Conservation (phyloP, 2,797 vertebrate genomes). For the Austrolebias charrua region DNA sequence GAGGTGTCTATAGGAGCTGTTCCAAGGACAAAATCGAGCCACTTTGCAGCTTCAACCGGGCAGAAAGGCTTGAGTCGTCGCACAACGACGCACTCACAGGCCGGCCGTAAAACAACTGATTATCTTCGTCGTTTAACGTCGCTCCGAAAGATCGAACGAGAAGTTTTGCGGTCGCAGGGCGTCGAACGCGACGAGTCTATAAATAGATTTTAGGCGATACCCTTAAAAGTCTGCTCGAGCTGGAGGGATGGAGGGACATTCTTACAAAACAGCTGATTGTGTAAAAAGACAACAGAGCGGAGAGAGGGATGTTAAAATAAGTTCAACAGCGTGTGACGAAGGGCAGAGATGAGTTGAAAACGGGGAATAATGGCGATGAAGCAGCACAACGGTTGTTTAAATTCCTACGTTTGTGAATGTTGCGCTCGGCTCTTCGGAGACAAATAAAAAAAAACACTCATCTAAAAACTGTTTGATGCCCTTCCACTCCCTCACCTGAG, state of each 20-base stretch:
- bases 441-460: constrained; percentile 55
- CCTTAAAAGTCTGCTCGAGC: constrained; percentile 71
- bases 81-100: no score
- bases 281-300: constrained; percentile 67
- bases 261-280: constrained; percentile 77
- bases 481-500: constrained; percentile 62
- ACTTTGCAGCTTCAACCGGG: no score
- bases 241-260: constrained; percentile 54
- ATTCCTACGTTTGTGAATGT: constrained; percentile 69
- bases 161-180: no score
- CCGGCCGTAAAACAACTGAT: no score
- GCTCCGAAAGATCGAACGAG: no score
- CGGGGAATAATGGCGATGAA: constrained; percentile 33
- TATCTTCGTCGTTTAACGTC: not conserved
- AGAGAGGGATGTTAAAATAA: constrained; percentile 60
- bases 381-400: constrained; percentile 62
- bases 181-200: constrained; percentile 70
- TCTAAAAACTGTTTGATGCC: constrained; percentile 65
- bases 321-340: constrained; percentile 55
- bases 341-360: constrained; percentile 6
- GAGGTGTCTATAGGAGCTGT: constrained; percentile 12
- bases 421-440: constrained; percentile 52
- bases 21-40: no score
- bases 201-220: constrained; percentile 80
- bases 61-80: no score